Percentiles rank a stretch among this genome's conserved stretches.
phyloP scores from a whole-genome alignment of 1,140 invertebrate genomes.

The Arion vulgaris region DNA sequence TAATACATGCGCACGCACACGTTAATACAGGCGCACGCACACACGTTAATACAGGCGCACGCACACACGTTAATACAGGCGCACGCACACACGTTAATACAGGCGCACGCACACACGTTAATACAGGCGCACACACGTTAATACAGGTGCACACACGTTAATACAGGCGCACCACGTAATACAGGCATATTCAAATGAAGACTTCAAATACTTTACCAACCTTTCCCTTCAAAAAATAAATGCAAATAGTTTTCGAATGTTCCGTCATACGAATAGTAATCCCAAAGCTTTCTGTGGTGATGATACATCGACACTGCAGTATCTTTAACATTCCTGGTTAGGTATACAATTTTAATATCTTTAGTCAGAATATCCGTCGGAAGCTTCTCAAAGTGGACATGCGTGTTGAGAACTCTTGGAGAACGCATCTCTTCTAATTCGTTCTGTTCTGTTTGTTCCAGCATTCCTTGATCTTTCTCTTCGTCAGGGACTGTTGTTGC shows the following conservation, averaged over 20 bases:
- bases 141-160: too few relatives aligned
- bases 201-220: too few relatives aligned
- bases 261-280: conserved; percentile 12
- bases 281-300: conserved; percentile 22
- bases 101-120: too few relatives aligned
- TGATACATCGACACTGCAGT: conserved; percentile 39
- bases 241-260: conserved; percentile 14
- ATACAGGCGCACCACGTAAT: too few relatives aligned
- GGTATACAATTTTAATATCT: conserved; percentile 35
- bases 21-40: too few relatives aligned
- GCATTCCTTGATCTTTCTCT: conserved; percentile 51
- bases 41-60: too few relatives aligned
- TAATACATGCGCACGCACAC: too few relatives aligned
- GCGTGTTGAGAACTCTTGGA: conserved; percentile 57
- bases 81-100: too few relatives aligned
- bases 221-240: conserved; percentile 17
- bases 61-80: too few relatives aligned
- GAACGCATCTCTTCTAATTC: conserved; percentile 46
- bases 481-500: conserved; percentile 8
- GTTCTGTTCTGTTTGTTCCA: conserved; percentile 44
- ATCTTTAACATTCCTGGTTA: conserved; percentile 40
- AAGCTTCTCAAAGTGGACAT: conserved; percentile 49
- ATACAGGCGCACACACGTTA: too few relatives aligned
- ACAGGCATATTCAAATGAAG: too few relatives aligned
- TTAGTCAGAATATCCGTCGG: conserved; percentile 44